These are phyloP conservation scores for Gallinago nigripennis DNA, from an alignment of 2,797 vertebrate species.

Conservation along the genomic window DNA sequence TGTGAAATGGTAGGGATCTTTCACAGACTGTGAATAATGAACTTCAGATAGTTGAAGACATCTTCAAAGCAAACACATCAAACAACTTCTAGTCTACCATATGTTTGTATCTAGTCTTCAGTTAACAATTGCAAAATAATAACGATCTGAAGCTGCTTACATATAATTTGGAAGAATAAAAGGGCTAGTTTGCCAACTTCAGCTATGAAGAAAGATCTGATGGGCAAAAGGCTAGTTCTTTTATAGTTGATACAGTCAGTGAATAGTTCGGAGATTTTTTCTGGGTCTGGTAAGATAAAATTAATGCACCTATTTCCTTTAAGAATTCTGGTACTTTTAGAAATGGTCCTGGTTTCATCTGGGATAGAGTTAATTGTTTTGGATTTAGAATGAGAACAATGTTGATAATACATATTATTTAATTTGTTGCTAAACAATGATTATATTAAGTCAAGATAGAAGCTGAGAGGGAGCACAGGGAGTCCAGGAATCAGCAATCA, in stretches of 20 bases:
- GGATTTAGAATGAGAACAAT: neutral
- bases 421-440: neutral
- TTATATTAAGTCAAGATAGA: neutral
- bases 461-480: neutral
- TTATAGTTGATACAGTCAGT: neutral
- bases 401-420: neutral
- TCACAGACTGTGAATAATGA: neutral
- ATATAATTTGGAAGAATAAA: neutral
- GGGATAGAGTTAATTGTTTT: neutral
- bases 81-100: neutral
- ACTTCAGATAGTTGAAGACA: neutral
- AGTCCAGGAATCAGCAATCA: too few relatives aligned
- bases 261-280: neutral
- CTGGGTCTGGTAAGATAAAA: neutral
- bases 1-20: neutral
- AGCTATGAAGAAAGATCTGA: neutral
- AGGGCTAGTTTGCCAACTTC: neutral
- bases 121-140: neutral
- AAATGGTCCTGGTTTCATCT: neutral
- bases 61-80: slow-evolving; percentile 32
- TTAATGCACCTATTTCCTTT: neutral
- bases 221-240: neutral
- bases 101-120: neutral
- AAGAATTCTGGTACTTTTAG: neutral
- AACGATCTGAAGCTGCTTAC: neutral